phyloP scores from a whole-genome alignment of 1,140 invertebrate species.

The Calephelis virginiensis region DNA sequence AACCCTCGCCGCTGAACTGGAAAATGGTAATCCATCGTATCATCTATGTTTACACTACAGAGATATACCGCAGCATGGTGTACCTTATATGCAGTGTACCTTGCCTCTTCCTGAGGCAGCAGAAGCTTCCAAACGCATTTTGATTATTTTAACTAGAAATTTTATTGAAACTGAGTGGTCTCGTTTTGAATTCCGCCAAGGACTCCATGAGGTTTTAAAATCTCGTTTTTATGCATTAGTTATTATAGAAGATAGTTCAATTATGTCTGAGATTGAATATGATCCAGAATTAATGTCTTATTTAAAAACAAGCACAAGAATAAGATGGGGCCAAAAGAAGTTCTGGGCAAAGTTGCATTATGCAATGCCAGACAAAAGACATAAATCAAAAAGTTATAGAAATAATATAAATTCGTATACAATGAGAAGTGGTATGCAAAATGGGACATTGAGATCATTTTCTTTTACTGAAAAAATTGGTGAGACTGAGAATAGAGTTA shows the following conservation, averaged over 20 bases:
- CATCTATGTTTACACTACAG: constrained; percentile 93
- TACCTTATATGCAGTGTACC: constrained; percentile 84
- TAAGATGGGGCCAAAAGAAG: constrained; percentile 92
- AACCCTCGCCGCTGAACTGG: constrained; percentile 90
- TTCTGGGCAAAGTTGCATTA: constrained; percentile 95
- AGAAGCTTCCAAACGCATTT: constrained; percentile 88
- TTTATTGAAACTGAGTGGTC: constrained; percentile 94
- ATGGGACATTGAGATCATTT: constrained; percentile 76
- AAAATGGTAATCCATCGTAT: constrained; percentile 87
- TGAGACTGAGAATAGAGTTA: constrained; percentile 52
- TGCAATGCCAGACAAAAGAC: constrained; percentile 86
- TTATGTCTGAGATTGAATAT: constrained; percentile 87
- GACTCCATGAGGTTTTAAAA: constrained; percentile 91
- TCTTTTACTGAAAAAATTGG: constrained; percentile 70
- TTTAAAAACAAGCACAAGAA: constrained; percentile 88
- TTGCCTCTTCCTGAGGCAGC: constrained; percentile 91
- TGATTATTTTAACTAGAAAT: constrained; percentile 89
- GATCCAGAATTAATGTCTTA: constrained; percentile 93
- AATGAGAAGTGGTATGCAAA: constrained; percentile 80
- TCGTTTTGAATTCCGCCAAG: constrained; percentile 89
- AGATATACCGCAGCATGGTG: constrained; percentile 85
- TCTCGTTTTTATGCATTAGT: constrained; percentile 89
- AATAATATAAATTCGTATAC: constrained; percentile 89
- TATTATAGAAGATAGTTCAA: constrained; percentile 87
- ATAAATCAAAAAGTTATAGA: constrained; percentile 79